Conservation (phyloP, 2,888 invertebrate genomes). For the Callosobruchus maculatus region DNA sequence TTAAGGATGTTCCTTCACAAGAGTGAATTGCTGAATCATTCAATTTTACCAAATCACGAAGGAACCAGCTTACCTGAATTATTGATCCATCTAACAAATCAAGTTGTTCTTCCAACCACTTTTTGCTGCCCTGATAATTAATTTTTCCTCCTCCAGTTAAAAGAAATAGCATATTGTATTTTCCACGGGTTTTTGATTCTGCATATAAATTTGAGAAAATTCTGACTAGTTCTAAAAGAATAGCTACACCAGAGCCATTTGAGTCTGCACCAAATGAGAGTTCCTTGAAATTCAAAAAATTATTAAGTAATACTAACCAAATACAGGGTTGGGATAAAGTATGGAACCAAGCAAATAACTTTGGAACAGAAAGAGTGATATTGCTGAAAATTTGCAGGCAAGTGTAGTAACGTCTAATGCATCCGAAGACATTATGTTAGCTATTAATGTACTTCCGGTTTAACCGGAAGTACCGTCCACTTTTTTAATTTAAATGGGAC, state of each 20-base stretch:
- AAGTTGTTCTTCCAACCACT: conserved; percentile 91
- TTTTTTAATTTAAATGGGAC: no score
- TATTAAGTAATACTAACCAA: conserved; percentile 3
- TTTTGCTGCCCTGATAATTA: conserved; percentile 93
- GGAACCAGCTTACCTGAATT: conserved; percentile 59
- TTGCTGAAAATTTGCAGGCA: no score
- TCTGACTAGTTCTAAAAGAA: conserved; percentile 81
- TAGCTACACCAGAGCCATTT: conserved; percentile 87
- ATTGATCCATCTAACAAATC: conserved; percentile 71
- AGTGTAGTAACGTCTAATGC: no score
- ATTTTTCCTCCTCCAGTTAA: conserved; percentile 86
- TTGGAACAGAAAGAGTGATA: no score
- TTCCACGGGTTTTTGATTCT: conserved; percentile 66
- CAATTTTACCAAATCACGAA: no score
- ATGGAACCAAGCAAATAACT: no score
- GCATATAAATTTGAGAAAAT: conserved; percentile 85
- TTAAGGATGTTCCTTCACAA: no score
- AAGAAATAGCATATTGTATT: conserved; percentile 80
- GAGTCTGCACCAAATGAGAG: conserved; percentile 87
- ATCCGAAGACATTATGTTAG: no score
- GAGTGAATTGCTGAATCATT: no score
- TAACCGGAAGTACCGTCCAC: no score
- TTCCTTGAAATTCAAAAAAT: conserved; percentile 56
- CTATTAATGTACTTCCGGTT: no score
- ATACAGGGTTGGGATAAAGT: no score